phyloP scores from a whole-genome alignment of 2,888 invertebrate species.

The Ophioninae sp. region DNA sequence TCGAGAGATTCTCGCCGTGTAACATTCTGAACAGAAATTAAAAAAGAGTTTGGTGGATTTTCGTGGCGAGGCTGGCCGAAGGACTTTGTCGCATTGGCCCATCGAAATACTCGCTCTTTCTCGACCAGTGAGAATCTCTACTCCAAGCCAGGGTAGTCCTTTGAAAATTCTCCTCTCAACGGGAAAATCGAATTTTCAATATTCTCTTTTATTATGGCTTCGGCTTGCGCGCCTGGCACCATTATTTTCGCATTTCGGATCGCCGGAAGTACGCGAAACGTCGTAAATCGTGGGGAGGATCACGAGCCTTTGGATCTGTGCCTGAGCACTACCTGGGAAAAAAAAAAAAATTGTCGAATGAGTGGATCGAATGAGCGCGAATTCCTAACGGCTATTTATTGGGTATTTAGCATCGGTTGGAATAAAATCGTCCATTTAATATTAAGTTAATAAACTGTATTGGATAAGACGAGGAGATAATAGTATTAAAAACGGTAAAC shows the following conservation, averaged over 20 bases:
- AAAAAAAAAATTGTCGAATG: background rate
- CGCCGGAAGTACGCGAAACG: conserved; percentile 18
- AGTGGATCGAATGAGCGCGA: background rate
- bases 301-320: background rate
- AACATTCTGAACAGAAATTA: conserved; percentile 60
- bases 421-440: too few relatives aligned
- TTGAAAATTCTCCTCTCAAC: conserved; percentile 57
- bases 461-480: too few relatives aligned
- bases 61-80: conserved; percentile 44
- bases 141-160: conserved; percentile 32
- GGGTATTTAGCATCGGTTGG: too few relatives aligned
- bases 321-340: background rate
- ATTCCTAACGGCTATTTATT: too few relatives aligned
- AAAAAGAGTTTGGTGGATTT: conserved; percentile 65
- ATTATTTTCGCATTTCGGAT: conserved; percentile 46
- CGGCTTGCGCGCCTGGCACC: conserved; percentile 21
- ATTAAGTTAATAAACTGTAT: too few relatives aligned
- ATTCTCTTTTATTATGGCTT: conserved; percentile 25
- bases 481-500: too few relatives aligned
- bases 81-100: conserved; percentile 42
- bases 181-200: conserved; percentile 60
- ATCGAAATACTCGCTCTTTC: conserved; percentile 30
- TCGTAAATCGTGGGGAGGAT: conserved; percentile 5
- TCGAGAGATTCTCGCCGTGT: conserved; percentile 35
- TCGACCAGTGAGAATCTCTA: conserved; percentile 58